Evolutionary conservation across 1,140 invertebrate genomes (phyloP).

Genomic region (Arion vulgaris): DNA sequence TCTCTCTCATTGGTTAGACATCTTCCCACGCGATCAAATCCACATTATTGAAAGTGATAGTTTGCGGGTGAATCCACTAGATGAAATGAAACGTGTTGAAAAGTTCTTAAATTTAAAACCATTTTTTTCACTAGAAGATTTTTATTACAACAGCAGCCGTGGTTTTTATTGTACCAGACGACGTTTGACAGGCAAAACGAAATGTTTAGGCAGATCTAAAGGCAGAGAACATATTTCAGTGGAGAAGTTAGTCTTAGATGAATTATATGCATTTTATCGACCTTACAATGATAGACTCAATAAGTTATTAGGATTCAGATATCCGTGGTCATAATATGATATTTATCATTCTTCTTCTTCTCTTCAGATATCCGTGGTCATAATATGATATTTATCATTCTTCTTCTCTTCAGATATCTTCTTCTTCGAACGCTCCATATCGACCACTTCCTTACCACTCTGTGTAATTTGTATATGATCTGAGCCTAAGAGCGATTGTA

Average conservation of each 20-base stretch:
- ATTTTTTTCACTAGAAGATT: background rate
- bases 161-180: constrained; percentile 25
- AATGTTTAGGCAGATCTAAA: constrained; percentile 22
- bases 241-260: background rate
- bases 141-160: constrained; percentile 22
- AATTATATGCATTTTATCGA: constrained; percentile 16
- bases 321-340: background rate
- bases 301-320: background rate
- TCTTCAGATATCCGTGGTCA: background rate
- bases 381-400: no score
- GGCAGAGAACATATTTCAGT: constrained; percentile 16
- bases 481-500: no score
- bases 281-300: constrained; percentile 33
- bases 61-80: background rate
- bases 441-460: no score
- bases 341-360: no score
- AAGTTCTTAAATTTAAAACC: constrained; percentile 20
- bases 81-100: constrained; percentile 27
- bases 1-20: background rate
- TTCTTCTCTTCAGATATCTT: no score
- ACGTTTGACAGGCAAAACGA: constrained; percentile 18
- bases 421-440: no score
- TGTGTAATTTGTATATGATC: no score
- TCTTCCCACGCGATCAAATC: constrained; percentile 29
- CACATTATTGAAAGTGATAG: constrained; percentile 26